These are phyloP conservation scores for Molanna angustata DNA, from an alignment of 2,888 invertebrate genomes.

Conservation along the genomic window DNA sequence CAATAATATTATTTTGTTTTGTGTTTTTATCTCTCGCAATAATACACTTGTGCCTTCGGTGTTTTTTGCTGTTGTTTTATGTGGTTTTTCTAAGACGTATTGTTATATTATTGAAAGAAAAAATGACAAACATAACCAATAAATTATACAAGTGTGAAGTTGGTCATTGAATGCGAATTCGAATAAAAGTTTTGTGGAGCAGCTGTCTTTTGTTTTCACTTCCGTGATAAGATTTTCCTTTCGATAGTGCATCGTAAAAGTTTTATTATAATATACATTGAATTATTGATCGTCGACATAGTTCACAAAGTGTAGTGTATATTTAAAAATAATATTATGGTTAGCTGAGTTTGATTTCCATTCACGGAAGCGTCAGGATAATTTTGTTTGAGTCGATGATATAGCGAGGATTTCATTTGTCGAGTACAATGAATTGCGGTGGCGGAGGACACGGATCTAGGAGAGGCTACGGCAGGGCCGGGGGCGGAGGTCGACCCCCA, in stretches of 20 bases:
- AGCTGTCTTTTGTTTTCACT: conserved; percentile 10
- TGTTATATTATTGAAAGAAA: neutral
- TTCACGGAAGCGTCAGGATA: too few species aligned
- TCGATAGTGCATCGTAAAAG: too few species aligned
- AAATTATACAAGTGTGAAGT: conserved; percentile 11
- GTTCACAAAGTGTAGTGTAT: too few species aligned
- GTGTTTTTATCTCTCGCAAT: neutral
- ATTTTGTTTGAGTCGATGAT: neutral
- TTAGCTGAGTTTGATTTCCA: too few species aligned
- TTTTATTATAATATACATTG: too few species aligned
- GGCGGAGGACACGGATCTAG: conserved; percentile 28
- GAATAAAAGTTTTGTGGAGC: neutral
- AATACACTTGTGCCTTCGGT: too few species aligned
- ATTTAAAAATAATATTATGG: too few species aligned
- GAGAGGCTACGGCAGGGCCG: conserved; percentile 28
- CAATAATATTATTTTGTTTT: neutral
- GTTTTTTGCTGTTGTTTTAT: too few species aligned
- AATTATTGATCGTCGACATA: too few species aligned
- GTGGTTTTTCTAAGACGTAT: too few species aligned
- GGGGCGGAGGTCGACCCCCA: conserved; percentile 29
- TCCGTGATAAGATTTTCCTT: too few species aligned
- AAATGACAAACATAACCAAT: neutral
- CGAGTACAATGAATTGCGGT: conserved; percentile 27
- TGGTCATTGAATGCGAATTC: conserved; percentile 14
- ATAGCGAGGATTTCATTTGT: neutral